Conservation (phyloP, 2,888 invertebrate species). For the Epinotia nisella region DNA sequence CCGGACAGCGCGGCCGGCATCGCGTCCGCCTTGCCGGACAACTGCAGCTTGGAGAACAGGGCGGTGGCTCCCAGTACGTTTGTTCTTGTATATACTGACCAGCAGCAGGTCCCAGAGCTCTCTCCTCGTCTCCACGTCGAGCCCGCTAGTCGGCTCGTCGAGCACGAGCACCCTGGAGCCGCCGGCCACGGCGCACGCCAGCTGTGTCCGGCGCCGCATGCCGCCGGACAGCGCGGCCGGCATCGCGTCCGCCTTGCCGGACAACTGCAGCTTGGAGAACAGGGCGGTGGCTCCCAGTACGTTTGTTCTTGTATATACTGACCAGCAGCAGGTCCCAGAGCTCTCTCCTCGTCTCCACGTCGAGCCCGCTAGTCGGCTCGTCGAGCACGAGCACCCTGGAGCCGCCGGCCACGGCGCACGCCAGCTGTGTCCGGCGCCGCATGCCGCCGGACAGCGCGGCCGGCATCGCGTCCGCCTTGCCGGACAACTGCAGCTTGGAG, state of each 20-base stretch:
- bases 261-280: too few relatives aligned
- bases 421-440: slow-evolving; percentile 89
- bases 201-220: background rate
- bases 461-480: background rate
- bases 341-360: slow-evolving; percentile 62
- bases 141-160: slow-evolving; percentile 93
- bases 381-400: slow-evolving; percentile 88
- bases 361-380: slow-evolving; percentile 87
- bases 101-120: slow-evolving; percentile 88
- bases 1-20: too few relatives aligned
- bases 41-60: too few relatives aligned
- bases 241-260: background rate
- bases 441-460: background rate
- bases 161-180: slow-evolving; percentile 86
- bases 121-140: slow-evolving; percentile 92
- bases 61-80: too few relatives aligned
- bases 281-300: too few relatives aligned
- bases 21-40: too few relatives aligned
- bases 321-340: slow-evolving; percentile 58
- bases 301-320: background rate
- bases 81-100: slow-evolving; percentile 47
- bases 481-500: background rate
- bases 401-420: slow-evolving; percentile 92
- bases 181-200: slow-evolving; percentile 83
- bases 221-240: too few relatives aligned